Conservation (phyloP, 2,113 vertebrate species). For the Mola mola region DNA sequence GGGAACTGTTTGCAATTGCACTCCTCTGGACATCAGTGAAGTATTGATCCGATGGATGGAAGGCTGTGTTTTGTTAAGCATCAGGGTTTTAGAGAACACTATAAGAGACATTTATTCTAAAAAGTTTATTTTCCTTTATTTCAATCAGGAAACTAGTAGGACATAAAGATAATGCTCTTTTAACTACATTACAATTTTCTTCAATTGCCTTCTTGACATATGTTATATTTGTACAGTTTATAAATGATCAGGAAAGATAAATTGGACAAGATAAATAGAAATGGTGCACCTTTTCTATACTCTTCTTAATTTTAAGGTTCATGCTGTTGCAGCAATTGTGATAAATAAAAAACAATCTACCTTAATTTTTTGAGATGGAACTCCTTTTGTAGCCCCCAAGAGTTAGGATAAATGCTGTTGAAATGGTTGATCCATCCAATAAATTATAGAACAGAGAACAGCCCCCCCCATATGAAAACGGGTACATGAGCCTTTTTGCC, state of each 20-base stretch:
- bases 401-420: conserved; percentile 45
- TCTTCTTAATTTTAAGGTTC: too few species aligned
- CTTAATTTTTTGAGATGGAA: background rate
- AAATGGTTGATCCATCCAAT: conserved; percentile 41
- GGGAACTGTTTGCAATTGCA: conserved; percentile 25
- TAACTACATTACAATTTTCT: too few species aligned
- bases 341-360: too few species aligned
- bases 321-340: too few species aligned
- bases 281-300: background rate
- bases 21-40: conserved; percentile 36
- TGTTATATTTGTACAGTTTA: too few species aligned
- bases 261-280: background rate
- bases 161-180: too few species aligned
- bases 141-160: too few species aligned
- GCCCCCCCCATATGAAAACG: background rate
- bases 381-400: conserved; percentile 39
- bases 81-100: background rate
- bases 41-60: conserved; percentile 49
- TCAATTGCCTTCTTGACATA: too few species aligned
- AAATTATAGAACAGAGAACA: conserved; percentile 36
- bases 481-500: too few species aligned
- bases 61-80: conserved; percentile 5
- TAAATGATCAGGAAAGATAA: background rate
- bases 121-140: too few species aligned
- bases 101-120: background rate